A percentile compares a stretch with the other conserved stretches of the same genome.
phyloP scores from a whole-genome alignment of 2,797 vertebrate species.

The Pangasius sanitwongsei region DNA sequence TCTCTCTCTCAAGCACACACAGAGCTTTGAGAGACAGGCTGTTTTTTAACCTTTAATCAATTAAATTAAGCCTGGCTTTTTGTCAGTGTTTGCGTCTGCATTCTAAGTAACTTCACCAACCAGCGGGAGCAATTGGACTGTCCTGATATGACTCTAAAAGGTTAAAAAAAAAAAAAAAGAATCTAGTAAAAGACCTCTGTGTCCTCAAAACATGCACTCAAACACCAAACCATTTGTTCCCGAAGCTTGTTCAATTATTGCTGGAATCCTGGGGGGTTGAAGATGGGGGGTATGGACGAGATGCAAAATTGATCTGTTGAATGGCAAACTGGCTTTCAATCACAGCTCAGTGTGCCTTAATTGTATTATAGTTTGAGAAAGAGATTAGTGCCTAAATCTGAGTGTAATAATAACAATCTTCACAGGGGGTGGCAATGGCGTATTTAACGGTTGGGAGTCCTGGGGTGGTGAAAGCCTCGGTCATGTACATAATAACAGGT shows the following conservation, averaged over 20 bases:
- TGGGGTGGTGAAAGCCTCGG: slow-evolving; percentile 57
- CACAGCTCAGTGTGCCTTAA: slow-evolving; percentile 70
- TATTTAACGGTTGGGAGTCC: slow-evolving; percentile 68
- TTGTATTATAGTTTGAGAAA: slow-evolving; percentile 72
- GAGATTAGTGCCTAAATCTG: slow-evolving; percentile 72
- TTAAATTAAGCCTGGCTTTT: slow-evolving; percentile 48
- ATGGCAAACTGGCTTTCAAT: slow-evolving; percentile 58
- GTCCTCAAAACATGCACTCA: background rate
- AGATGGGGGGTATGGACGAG: background rate
- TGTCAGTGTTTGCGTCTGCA: slow-evolving; percentile 32
- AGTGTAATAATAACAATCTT: slow-evolving; percentile 62
- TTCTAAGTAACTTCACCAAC: slow-evolving; percentile 22
- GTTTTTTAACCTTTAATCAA: slow-evolving; percentile 44
- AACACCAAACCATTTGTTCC: background rate
- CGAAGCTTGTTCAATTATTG: slow-evolving; percentile 6
- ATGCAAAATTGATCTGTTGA: slow-evolving; percentile 64
- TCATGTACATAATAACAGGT: slow-evolving; percentile 68
- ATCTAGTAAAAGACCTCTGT: background rate
- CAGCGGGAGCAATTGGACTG: background rate
- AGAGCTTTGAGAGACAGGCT: slow-evolving; percentile 7
- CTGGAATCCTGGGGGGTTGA: background rate
- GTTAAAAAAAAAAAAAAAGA: background rate
- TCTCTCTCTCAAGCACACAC: background rate
- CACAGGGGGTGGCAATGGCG: slow-evolving; percentile 53
- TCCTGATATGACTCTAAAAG: background rate